Percentiles rank a stretch among this genome's conserved stretches.
Conservation (phyloP, 1,140 invertebrate species). For the Pissodes strobi region DNA sequence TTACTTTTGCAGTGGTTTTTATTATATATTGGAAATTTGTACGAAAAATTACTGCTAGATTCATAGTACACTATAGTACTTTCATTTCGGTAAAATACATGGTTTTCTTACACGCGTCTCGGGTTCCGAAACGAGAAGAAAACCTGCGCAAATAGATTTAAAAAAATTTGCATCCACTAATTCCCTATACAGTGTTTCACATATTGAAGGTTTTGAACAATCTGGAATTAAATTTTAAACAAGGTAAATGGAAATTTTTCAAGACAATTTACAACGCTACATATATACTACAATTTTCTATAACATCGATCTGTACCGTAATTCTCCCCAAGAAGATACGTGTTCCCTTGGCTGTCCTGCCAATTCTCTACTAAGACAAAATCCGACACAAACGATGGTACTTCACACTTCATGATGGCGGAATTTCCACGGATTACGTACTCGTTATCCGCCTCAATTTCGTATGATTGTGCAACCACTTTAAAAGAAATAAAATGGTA, state of each 20-base stretch:
- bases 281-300: too few relatives aligned
- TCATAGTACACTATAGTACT: too few relatives aligned
- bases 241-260: too few relatives aligned
- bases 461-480: constrained; percentile 83
- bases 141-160: too few relatives aligned
- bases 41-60: too few relatives aligned
- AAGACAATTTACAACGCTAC: too few relatives aligned
- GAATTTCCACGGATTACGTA: constrained; percentile 86
- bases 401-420: constrained; percentile 85
- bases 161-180: constrained; percentile 12
- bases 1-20: too few relatives aligned
- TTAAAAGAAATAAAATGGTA: constrained; percentile 28
- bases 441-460: constrained; percentile 82
- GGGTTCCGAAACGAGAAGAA: too few relatives aligned
- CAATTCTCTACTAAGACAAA: constrained; percentile 84
- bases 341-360: constrained; percentile 74
- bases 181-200: not conserved
- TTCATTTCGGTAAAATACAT: too few relatives aligned
- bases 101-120: too few relatives aligned
- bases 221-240: too few relatives aligned
- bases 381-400: constrained; percentile 85
- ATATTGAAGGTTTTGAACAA: constrained; percentile 10
- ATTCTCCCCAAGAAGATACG: constrained; percentile 62
- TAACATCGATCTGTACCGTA: constrained; percentile 50
- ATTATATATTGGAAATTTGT: too few relatives aligned